Evolutionary conservation across 2,888 invertebrate species (phyloP), one percentile per base, ranked within the genome.

Genomic region (Cephalotes varians): DNA sequence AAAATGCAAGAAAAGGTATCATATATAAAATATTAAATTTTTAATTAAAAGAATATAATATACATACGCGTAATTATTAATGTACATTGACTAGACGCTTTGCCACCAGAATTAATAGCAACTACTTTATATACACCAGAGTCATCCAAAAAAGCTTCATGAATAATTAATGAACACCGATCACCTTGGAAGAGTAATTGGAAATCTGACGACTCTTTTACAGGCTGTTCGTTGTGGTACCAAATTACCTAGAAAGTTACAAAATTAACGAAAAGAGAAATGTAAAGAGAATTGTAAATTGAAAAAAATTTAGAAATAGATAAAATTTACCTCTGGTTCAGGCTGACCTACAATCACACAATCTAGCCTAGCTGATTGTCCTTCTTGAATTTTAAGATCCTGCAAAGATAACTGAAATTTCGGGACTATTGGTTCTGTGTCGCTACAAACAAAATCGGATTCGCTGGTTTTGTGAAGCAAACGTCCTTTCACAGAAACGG

Each of bases 171-270:
- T 1, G 97, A 97, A 91, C 97, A 97, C 40, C 96, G 96, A 94
- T 98, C 98, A 18, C 98, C 98, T 95, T 97, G 97, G 94, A 98
- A 98, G 5, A 97, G 95, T 44, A 98, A 94, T 92, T 97, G 97
- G 88, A 98, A 97, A 92, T 98, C 98, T 49, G 97, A 96, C 0
- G 98, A 98, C 93, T 98, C 98, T 93, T 98, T 98, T 0, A 98
- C 97, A 0, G 97, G 98, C 79, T 96, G 96, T 73, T 97, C 97
- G 91, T 98, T 96, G 91, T 97, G 97, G 93, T 97, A 98, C 97
- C 97, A 97, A 88, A 96, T 96, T 62, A 96, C 96, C 96, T 96
- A 88, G 1, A 91, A 67, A 74, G 34, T 25, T 7, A 25, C 44
- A 51, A 31, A 79, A 7, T 64, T 60, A 25, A 73, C 54, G n/a